These are phyloP conservation scores for Zapornia atra DNA, from an alignment of 2,113 vertebrate genomes.

Conservation along the genomic window DNA sequence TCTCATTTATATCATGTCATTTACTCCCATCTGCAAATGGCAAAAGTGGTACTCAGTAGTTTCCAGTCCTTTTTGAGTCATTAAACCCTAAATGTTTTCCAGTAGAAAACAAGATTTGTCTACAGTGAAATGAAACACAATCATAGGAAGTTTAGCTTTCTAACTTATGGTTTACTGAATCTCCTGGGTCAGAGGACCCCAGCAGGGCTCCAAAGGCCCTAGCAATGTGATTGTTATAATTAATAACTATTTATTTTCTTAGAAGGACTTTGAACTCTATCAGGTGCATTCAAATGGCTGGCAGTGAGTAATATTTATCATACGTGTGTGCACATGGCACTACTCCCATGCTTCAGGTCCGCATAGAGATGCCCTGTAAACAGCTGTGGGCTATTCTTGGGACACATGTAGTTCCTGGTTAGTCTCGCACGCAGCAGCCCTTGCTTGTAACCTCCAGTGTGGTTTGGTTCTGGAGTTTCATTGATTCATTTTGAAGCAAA, in stretches of 20 bases:
- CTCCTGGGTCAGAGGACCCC: not conserved
- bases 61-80: not conserved
- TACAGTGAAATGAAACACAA: not conserved
- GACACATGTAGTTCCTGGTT: not conserved
- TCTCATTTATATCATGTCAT: not conserved
- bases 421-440: not conserved
- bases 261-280: not conserved
- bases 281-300: not conserved
- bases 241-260: slow-evolving; percentile 7
- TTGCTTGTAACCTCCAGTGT: not conserved
- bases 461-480: not conserved
- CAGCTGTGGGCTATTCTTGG: not conserved
- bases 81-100: not conserved
- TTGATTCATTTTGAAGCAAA: not conserved
- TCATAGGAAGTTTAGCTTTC: not conserved
- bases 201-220: not conserved
- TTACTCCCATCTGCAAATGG: not conserved
- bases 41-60: not conserved
- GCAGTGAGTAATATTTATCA: not conserved
- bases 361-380: not conserved
- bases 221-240: not conserved
- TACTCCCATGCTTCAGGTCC: not conserved
- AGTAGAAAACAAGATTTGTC: not conserved
- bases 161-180: not conserved
- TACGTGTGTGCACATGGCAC: not conserved